Evolutionary conservation across 2,888 invertebrate species (phyloP).

Genomic region (Pseudoips prasinana): DNA sequence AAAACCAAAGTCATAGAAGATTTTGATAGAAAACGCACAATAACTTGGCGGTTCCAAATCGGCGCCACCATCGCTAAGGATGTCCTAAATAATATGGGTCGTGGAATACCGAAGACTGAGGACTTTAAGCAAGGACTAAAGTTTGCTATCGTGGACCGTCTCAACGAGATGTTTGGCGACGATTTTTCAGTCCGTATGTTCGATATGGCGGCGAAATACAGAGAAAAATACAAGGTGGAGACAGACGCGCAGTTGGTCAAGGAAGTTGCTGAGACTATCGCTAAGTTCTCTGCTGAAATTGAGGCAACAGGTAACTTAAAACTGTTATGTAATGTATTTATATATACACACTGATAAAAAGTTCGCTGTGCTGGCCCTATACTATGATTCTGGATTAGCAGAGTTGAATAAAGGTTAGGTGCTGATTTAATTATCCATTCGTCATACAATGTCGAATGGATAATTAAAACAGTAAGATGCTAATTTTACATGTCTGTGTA

Average conservation of each 20-base stretch:
- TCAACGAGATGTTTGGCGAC: slow-evolving; percentile 9
- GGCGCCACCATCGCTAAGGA: slow-evolving; percentile 8
- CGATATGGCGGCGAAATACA: slow-evolving; percentile 12
- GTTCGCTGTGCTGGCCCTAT: too few relatives aligned
- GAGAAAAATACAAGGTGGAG: not conserved
- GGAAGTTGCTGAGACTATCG: slow-evolving; percentile 4
- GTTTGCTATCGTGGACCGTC: slow-evolving; percentile 1
- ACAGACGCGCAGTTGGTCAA: slow-evolving; percentile 7
- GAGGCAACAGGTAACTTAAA: slow-evolving; percentile 14
- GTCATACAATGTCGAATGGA: too few relatives aligned
- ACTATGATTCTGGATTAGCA: too few relatives aligned
- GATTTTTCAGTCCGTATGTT: slow-evolving; percentile 3
- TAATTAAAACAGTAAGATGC: too few relatives aligned
- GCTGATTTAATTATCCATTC: too few relatives aligned
- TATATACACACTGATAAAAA: too few relatives aligned
- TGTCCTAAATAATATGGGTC: too few relatives aligned
- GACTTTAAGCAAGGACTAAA: slow-evolving; percentile 13
- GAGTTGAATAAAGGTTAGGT: too few relatives aligned
- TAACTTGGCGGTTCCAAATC: slow-evolving; percentile 16
- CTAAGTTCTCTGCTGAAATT: not conserved
- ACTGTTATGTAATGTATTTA: too few relatives aligned
- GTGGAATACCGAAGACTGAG: not conserved
- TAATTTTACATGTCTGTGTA: too few relatives aligned
- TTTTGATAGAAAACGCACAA: not conserved
- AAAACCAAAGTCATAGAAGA: not conserved